Evolutionary conservation across 2,888 invertebrate genomes (phyloP).

Genomic region (Unio delphinus): DNA sequence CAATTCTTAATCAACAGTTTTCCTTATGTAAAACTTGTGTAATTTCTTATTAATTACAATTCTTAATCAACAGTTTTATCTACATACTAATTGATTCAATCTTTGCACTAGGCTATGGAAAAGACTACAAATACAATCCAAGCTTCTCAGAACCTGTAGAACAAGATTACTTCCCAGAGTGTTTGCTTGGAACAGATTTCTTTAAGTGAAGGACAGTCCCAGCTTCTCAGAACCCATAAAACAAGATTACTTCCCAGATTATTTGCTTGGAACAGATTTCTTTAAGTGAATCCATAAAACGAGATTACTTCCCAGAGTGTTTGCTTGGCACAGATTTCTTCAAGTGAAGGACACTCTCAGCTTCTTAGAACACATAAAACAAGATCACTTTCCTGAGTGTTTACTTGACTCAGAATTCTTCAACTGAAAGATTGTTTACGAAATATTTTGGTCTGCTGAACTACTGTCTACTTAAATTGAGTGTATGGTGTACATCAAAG

Average conservation of each 20-base stretch:
- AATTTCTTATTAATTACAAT: too few relatives aligned
- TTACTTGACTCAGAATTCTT: too few relatives aligned
- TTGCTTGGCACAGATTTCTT: slow-evolving; percentile 62
- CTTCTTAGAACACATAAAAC: too few relatives aligned
- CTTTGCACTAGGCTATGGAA: slow-evolving; percentile 72
- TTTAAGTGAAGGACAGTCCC: slow-evolving; percentile 38
- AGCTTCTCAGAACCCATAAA: slow-evolving; percentile 45
- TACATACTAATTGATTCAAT: background rate
- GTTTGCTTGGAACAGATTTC: slow-evolving; percentile 58
- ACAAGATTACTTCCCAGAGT: slow-evolving; percentile 66
- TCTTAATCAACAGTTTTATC: background rate
- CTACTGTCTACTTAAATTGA: too few relatives aligned
- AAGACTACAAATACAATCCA: slow-evolving; percentile 67
- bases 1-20: background rate
- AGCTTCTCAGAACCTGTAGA: slow-evolving; percentile 46
- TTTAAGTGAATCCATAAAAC: slow-evolving; percentile 57
- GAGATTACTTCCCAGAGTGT: slow-evolving; percentile 63
- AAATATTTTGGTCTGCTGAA: too few relatives aligned
- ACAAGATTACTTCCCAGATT: slow-evolving; percentile 66
- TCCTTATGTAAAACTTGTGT: too few relatives aligned
- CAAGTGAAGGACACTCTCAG: slow-evolving; percentile 10
- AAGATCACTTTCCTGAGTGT: too few relatives aligned
- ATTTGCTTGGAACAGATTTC: slow-evolving; percentile 58
- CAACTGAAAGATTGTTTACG: too few relatives aligned
- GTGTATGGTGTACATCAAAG: too few relatives aligned